Base-by-base conservation (phyloP, 2,888 invertebrate species). In the Stramonita haemastoma region DNA sequence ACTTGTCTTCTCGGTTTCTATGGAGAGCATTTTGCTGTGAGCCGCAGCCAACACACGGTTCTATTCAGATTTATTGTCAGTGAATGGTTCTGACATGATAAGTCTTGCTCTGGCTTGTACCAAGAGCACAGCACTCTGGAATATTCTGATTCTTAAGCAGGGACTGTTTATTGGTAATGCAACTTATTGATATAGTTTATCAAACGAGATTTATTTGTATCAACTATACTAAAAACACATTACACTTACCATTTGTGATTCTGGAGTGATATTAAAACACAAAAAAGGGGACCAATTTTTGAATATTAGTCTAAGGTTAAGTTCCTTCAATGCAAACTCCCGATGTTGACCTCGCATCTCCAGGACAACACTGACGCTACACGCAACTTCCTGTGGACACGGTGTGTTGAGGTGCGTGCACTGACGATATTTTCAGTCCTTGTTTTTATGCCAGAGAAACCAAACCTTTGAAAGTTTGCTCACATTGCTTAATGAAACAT, bases 351-450 rank as follows among this genome's bases (percentile, higher is more conserved):
- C 81, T n/a, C 57, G 13, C 29, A 86, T n/a, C 57, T 60, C 57
- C 86, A 57, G 19, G 86, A 86, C 86, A 86, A 86, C 66, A 66
- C 29, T 57, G 86, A 66, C 66, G 60, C 73, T 8, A 34, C n/a
- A 2, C 15, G 60, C 2, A 15, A 70, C 17, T n/a, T 87, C 36
- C n/a, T 87, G 34, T 15, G 34, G 22, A 32, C 34, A 29, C 32
- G 1, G 8, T 36, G 26, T 32, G 19, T 26, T 11, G n/a, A 29
- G 17, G 2, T 13, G 17, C 29, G 46, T 86, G 56, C 17, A n/a
- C n/a, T 4, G 11, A 73, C 73, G 0, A 66, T 11, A 11, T 73
- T 17, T 13, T 79, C 79, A 17, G 34, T 79, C 32, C 32, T 17
- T 34, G 34, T 79, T 29, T 22, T 15, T 79, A 5, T 79, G 34